phyloP scores from a whole-genome alignment of 2,113 vertebrate species.

The Ochotona curzoniae region DNA sequence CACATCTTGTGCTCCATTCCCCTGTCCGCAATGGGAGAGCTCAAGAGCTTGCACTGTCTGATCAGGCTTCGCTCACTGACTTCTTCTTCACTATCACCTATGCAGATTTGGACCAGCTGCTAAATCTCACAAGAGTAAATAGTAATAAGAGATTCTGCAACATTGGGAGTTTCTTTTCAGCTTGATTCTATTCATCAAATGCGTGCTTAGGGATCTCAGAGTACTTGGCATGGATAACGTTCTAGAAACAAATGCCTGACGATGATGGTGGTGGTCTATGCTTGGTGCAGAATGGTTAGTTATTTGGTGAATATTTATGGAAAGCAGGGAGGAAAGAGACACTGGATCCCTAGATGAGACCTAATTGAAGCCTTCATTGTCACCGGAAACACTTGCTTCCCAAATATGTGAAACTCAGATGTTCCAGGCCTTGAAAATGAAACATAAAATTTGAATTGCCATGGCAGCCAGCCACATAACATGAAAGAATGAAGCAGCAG shows the following conservation, averaged over 20 bases:
- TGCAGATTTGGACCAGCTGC: not conserved
- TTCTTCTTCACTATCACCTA: not conserved
- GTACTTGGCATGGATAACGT: not conserved
- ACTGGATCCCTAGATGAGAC: not conserved
- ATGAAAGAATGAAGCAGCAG: not conserved
- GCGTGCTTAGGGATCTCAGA: not conserved
- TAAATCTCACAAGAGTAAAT: not conserved
- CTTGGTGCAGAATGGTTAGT: not conserved
- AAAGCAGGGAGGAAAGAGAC: not conserved
- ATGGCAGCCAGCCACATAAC: not conserved
- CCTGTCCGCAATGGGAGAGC: not conserved
- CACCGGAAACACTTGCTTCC: not conserved
- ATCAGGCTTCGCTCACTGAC: not conserved
- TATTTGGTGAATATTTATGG: not conserved
- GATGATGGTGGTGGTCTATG: not conserved
- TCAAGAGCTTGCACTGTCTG: not conserved
- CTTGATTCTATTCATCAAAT: not conserved
- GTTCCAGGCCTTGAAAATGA: slow-evolving; percentile 36
- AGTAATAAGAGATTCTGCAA: not conserved
- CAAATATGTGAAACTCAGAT: not conserved
- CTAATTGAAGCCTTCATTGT: not conserved
- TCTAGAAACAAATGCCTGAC: not conserved
- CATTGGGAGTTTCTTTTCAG: not conserved
- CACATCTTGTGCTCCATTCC: not conserved
- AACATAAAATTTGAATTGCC: not conserved